These are phyloP conservation scores for Eumerus sabulonum DNA, from an alignment of 2,888 invertebrate genomes.

Conservation along the genomic window DNA sequence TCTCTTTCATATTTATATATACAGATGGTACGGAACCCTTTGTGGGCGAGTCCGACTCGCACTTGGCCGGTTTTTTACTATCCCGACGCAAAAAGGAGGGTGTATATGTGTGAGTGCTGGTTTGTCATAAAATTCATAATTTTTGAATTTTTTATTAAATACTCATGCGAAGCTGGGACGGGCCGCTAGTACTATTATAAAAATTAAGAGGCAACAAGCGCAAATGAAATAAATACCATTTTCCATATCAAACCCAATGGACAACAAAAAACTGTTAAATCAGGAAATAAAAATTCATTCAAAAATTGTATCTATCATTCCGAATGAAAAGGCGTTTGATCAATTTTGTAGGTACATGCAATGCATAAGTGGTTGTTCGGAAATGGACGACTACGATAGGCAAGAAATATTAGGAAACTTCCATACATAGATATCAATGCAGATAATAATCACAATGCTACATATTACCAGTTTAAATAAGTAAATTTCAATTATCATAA, in stretches of 20 bases:
- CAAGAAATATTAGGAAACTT: conserved; percentile 11
- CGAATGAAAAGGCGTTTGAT: conserved; percentile 28
- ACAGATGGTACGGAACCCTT: too few relatives aligned
- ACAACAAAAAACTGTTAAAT: conserved; percentile 3
- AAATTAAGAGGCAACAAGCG: conserved; percentile 20
- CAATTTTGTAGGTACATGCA: conserved; percentile 33
- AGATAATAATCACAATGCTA: background rate
- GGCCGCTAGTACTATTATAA: conserved; percentile 14
- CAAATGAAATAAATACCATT: conserved; percentile 30
- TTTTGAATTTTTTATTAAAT: too few relatives aligned
- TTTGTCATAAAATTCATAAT: too few relatives aligned
- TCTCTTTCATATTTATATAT: too few relatives aligned
- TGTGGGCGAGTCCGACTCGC: too few relatives aligned
- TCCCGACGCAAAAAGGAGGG: too few relatives aligned
- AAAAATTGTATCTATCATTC: conserved; percentile 7
- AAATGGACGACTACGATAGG: conserved; percentile 9
- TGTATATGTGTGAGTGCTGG: too few relatives aligned
- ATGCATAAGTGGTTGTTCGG: conserved; percentile 13
- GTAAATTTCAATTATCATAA: conserved; percentile 43
- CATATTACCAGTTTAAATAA: conserved; percentile 14
- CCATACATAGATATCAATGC: too few relatives aligned
- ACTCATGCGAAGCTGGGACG: too few relatives aligned
- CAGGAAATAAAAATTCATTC: conserved; percentile 1
- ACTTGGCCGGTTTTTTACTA: too few relatives aligned
- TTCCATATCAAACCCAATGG: conserved; percentile 41